Conservation (phyloP, 2,888 invertebrate genomes). For the Romanomermis culicivorax region DNA sequence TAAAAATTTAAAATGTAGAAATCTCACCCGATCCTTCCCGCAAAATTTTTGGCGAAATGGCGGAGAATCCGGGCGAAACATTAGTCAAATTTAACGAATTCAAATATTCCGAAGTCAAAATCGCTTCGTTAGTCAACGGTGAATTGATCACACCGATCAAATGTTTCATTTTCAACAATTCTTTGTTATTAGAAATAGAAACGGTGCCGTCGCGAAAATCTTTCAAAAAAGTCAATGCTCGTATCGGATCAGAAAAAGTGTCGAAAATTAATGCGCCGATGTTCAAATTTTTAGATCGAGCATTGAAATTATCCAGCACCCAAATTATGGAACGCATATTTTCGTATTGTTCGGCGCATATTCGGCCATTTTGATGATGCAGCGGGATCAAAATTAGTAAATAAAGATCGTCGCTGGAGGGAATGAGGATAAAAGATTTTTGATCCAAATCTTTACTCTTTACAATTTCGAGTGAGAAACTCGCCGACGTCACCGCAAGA, state of each 20-base stretch:
- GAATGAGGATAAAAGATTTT: too few species aligned
- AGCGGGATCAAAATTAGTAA: too few species aligned
- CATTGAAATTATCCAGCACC: not conserved
- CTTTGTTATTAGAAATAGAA: too few species aligned
- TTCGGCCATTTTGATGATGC: too few species aligned
- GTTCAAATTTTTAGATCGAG: not conserved
- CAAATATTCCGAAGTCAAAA: not conserved
- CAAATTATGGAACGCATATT: too few species aligned
- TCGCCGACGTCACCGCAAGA: too few species aligned
- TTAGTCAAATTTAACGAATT: not conserved
- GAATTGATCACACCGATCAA: not conserved
- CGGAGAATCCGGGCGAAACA: not conserved
- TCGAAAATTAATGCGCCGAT: not conserved
- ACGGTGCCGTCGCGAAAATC: not conserved
- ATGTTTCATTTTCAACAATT: not conserved
- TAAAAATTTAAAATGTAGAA: too few species aligned
- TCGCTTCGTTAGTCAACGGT: not conserved
- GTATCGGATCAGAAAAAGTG: not conserved
- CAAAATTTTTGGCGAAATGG: not conserved
- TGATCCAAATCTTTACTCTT: too few species aligned
- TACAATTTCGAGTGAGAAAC: too few species aligned
- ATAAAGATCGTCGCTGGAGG: too few species aligned
- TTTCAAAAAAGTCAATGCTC: not conserved
- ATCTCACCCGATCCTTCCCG: too few species aligned
- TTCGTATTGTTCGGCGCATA: too few species aligned